A percentile compares a stretch with the other conserved stretches of the same genome.
Conservation (phyloP, 64 coral and sea anemone genomes). For the Montipora sp. region DNA sequence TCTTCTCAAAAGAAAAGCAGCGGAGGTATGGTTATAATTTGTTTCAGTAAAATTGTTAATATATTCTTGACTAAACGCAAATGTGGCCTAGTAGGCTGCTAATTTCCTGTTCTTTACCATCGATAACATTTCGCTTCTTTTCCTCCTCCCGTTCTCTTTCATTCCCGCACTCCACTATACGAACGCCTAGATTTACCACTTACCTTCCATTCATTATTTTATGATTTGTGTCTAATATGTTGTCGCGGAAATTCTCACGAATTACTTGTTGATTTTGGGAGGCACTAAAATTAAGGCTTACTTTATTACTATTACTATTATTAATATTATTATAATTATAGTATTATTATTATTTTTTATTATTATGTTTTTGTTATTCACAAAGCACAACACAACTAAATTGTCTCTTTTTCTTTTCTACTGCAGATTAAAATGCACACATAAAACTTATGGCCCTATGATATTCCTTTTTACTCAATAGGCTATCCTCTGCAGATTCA, state of each 20-base stretch:
- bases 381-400: neutral
- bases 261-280: conserved; percentile 17
- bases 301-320: neutral
- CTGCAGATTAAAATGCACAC: neutral
- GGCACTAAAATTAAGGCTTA: neutral
- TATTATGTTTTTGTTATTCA: neutral
- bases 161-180: neutral
- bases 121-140: neutral
- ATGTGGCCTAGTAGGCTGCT: neutral
- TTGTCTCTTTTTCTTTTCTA: neutral
- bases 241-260: conserved; percentile 32
- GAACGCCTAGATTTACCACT: neutral
- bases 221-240: conserved; percentile 39
- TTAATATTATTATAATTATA: conserved; percentile 14
- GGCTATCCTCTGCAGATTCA: conserved; percentile 43
- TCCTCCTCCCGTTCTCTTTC: too few species aligned
- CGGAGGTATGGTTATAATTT: conserved; percentile 31
- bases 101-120: neutral
- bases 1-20: conserved; percentile 31
- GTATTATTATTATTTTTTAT: neutral
- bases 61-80: neutral
- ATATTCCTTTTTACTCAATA: neutral
- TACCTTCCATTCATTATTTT: conserved; percentile 2
- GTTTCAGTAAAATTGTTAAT: neutral
- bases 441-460: neutral